phyloP scores from a whole-genome alignment of 2,113 vertebrate genomes.

The Entosphenus tridentatus region DNA sequence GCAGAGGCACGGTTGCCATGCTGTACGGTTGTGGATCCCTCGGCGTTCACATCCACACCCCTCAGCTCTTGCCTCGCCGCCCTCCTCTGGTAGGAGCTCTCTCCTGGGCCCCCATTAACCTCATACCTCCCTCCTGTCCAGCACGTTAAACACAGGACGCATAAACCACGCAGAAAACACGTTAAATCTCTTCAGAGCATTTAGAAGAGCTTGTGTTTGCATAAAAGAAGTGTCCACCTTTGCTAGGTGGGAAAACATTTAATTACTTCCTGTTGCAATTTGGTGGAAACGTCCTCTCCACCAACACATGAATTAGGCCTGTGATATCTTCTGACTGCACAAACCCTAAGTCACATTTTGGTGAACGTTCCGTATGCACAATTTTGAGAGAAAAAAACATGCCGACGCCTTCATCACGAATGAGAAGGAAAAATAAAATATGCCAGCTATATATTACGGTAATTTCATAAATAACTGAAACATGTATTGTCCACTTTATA shows the following conservation, averaged over 20 bases:
- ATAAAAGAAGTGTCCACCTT: not conserved
- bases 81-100: conserved; percentile 99
- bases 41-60: conserved; percentile 77
- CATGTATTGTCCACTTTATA: no score
- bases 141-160: not conserved
- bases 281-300: not conserved
- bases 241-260: conserved; percentile 10
- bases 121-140: conserved; percentile 54
- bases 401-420: no score
- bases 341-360: no score
- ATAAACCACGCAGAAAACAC: not conserved
- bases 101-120: conserved; percentile 72
- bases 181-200: not conserved
- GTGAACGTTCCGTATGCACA: no score
- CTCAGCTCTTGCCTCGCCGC: conserved; percentile 99
- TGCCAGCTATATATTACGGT: no score
- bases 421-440: no score
- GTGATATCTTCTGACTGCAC: no score
- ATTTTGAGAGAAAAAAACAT: no score
- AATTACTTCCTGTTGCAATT: not conserved
- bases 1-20: conserved; percentile 98
- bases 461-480: no score
- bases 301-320: conserved; percentile 8
- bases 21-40: conserved; percentile 83
- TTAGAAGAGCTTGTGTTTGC: not conserved